Conservation (phyloP, 2,113 vertebrate species). For the Caranx melampygus region DNA sequence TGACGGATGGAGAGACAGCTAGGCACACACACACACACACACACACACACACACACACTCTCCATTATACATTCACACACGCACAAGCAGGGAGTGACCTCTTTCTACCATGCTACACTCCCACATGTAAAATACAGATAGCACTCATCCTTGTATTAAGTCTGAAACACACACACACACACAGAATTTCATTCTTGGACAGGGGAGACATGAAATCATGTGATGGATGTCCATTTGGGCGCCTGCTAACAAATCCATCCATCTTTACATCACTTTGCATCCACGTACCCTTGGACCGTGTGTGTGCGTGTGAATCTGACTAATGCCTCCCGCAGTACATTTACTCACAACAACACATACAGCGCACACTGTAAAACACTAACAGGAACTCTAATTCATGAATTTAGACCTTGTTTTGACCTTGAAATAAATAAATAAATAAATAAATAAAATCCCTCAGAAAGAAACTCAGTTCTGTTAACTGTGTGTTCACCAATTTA, state of each 20-base stretch:
- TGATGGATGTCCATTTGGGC: conserved; percentile 48
- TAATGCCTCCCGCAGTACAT: background rate
- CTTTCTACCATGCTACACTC: conserved; percentile 42
- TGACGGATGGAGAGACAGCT: conserved; percentile 75
- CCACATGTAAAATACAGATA: conserved; percentile 52
- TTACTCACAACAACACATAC: background rate
- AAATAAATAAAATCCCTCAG: no score
- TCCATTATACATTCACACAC: conserved; percentile 34
- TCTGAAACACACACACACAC: conserved; percentile 53
- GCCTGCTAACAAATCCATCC: conserved; percentile 44
- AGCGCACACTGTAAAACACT: background rate
- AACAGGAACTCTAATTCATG: background rate
- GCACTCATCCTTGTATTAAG: conserved; percentile 36
- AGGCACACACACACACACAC: conserved; percentile 40
- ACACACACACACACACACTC: conserved; percentile 40
- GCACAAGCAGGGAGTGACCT: conserved; percentile 38
- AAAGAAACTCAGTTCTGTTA: no score
- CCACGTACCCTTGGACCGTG: background rate
- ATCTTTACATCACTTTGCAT: conserved; percentile 26
- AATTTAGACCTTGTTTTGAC: background rate
- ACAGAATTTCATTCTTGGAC: conserved; percentile 25
- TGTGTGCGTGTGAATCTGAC: conserved; percentile 11
- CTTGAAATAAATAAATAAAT: no score
- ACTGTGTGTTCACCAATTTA: no score
- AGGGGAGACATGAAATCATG: conserved; percentile 39